These are phyloP conservation scores for Cybosia mesomella DNA, from an alignment of 2,888 invertebrate species.

Conservation along the genomic window DNA sequence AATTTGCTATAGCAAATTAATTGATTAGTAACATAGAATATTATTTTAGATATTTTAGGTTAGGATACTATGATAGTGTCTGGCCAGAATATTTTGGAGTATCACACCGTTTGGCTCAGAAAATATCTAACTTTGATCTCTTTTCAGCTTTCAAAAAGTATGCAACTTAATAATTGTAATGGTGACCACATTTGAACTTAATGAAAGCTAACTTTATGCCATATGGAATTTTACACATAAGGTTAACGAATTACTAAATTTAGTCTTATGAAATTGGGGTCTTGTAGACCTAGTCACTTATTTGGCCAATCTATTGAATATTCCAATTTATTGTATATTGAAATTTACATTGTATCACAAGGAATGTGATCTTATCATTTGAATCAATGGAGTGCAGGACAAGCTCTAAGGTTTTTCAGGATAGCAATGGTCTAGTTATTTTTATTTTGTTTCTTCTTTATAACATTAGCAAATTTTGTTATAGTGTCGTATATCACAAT, in stretches of 20 bases:
- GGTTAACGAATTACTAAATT: conserved; percentile 87
- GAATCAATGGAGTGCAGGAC: conserved; percentile 86
- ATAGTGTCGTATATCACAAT: conserved; percentile 86
- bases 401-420: conserved; percentile 82
- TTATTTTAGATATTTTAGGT: conserved; percentile 86
- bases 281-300: conserved; percentile 85
- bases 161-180: conserved; percentile 84
- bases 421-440: conserved; percentile 87
- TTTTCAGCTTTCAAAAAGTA: conserved; percentile 86
- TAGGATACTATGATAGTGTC: conserved; percentile 87
- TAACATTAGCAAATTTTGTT: conserved; percentile 86
- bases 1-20: conserved; percentile 83
- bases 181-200: conserved; percentile 83
- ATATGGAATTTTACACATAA: conserved; percentile 86
- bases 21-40: conserved; percentile 83
- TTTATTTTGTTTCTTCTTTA: conserved; percentile 82
- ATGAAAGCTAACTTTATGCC: conserved; percentile 87
- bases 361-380: conserved; percentile 75
- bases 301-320: conserved; percentile 86
- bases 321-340: conserved; percentile 86
- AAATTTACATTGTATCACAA: conserved; percentile 82
- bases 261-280: conserved; percentile 84
- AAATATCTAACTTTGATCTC: conserved; percentile 86
- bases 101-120: conserved; percentile 87
- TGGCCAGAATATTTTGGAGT: conserved; percentile 87